Base-by-base conservation (phyloP, 2,113 vertebrate genomes). In the Petroica traversi region DNA sequence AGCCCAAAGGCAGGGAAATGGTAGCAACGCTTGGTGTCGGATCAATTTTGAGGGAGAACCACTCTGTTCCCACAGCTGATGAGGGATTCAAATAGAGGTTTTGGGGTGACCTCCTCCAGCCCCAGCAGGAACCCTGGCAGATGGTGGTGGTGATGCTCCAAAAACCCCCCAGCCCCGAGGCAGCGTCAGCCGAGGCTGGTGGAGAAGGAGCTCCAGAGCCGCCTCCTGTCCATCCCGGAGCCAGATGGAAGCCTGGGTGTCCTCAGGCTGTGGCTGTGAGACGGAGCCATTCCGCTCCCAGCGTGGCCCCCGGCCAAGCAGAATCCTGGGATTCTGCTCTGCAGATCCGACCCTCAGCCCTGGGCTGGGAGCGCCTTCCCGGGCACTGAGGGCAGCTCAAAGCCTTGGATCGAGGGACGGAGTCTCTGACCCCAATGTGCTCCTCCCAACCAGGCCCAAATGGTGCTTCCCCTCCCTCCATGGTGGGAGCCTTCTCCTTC, bases 281-380 rank as follows among this genome's bases (percentile, higher is more conserved):
- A 67, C 0, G 17, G 88, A 95, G 75, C 46, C 1, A 0, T 34
- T 91, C 54, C 0, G 0, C 26, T 90, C 87, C 41, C 2, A 1
- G 29, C 0, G 0, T 88, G 85, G 93, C 78, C 85, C 23, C 18
- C 0, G 2, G 93, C 90, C 93, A 90, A 83, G 84, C 75, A 88
- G 58, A 24, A 38, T 33, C 63, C 54, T 77, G 45, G 54, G 73
- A 69, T 38, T 45, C 38, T 61, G 58, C 52, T 85, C 81, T 63
- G 85, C 8, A 4, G 74, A 79, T 85, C 88, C 1, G 0, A 1
- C 40, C 8, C 2, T 19, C 48, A 40, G 86, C 63, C 43, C 73
- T 1, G 1, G 4, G 31, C 36, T 11, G 3, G 12, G n/a, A 88
- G 40, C 16, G 0, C 4, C 67, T 62, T 3, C 3, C 18, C 0